Conservation (phyloP, 1,140 invertebrate species). For the Camponotus pennsylvanicus region DNA sequence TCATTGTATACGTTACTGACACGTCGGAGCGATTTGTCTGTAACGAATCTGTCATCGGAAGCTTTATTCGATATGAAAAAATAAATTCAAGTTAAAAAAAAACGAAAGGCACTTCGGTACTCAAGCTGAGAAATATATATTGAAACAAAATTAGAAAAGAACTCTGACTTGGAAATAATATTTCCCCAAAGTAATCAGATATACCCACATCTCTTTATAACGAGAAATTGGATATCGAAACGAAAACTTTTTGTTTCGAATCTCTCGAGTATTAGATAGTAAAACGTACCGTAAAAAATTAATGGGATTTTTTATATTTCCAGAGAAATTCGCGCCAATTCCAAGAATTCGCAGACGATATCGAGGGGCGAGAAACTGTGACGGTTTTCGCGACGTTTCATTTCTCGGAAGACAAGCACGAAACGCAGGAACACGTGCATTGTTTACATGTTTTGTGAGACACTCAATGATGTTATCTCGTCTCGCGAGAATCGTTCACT, state of each 20-base stretch:
- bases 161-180: not conserved
- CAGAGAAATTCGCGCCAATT: not conserved
- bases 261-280: not conserved
- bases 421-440: not conserved
- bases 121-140: not conserved
- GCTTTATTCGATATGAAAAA: not conserved
- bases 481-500: not conserved
- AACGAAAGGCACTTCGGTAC: not conserved
- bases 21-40: constrained; percentile 68
- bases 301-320: not conserved
- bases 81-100: not conserved
- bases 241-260: not conserved
- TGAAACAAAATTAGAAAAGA: not conserved
- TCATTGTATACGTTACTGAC: constrained; percentile 72
- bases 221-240: too few species aligned
- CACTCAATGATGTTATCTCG: not conserved
- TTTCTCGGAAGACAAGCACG: not conserved
- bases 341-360: too few species aligned
- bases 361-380: not conserved
- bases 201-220: too few species aligned
- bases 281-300: not conserved
- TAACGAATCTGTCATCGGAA: constrained; percentile 43
- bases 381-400: not conserved
- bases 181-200: not conserved
- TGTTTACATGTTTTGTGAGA: not conserved